Percentiles rank a stretch among this genome's conserved stretches.
These are phyloP conservation scores for Gavia stellata DNA, from an alignment of 2,113 vertebrate species.

Conservation along the genomic window DNA sequence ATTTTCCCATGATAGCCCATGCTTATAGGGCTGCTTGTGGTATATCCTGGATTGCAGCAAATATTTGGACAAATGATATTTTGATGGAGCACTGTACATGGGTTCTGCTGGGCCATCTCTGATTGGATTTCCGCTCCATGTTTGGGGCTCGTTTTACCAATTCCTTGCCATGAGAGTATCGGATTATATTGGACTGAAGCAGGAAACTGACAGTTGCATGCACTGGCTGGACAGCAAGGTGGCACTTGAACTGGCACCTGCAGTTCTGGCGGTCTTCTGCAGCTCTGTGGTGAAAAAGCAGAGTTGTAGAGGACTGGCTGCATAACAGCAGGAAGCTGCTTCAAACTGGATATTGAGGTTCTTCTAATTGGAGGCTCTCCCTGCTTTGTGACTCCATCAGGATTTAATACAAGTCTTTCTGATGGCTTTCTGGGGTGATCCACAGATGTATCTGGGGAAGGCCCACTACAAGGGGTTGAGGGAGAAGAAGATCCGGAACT, in stretches of 20 bases:
- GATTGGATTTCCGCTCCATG: conserved; percentile 18
- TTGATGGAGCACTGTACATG: conserved; percentile 43
- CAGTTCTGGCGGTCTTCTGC: conserved; percentile 56
- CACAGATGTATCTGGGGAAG: conserved; percentile 61
- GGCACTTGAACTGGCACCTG: conserved; percentile 70
- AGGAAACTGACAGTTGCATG: conserved; percentile 72
- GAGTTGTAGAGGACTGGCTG: conserved; percentile 50
- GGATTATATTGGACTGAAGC: conserved; percentile 59
- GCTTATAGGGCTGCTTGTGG: conserved; percentile 55
- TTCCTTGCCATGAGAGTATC: conserved; percentile 67
- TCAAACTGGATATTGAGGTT: conserved; percentile 3
- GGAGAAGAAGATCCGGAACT: conserved; percentile 58
- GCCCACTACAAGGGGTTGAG: conserved; percentile 57
- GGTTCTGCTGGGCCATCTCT: conserved; percentile 57
- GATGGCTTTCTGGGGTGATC: conserved; percentile 33
- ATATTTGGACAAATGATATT: conserved; percentile 58
- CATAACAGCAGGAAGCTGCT: conserved; percentile 17
- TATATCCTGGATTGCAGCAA: conserved; percentile 60
- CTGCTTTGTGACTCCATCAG: not conserved
- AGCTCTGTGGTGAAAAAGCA: conserved; percentile 47
- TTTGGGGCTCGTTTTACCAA: conserved; percentile 12
- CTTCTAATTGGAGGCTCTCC: conserved; percentile 17
- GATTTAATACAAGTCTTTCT: conserved; percentile 27
- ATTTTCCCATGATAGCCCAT: conserved; percentile 33
- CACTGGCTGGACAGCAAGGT: conserved; percentile 48